phyloP scores from a whole-genome alignment of 1,140 invertebrate species.

The Trachymyrmex septentrionalis region DNA sequence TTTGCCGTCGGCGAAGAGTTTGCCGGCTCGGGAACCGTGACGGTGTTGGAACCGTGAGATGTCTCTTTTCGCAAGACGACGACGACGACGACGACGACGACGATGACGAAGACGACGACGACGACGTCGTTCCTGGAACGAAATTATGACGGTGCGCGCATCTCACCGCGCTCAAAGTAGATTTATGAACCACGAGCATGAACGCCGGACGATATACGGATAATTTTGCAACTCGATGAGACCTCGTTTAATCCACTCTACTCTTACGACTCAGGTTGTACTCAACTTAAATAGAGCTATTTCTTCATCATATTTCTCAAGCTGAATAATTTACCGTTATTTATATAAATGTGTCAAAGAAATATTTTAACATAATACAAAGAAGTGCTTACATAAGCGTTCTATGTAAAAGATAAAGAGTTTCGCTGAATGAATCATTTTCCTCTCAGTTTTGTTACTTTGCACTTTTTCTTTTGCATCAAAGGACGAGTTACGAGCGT shows the following conservation, averaged over 20 bases:
- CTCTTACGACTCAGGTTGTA: neutral
- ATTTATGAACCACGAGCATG: slow-evolving; percentile 70
- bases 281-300: slow-evolving; percentile 14
- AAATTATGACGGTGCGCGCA: slow-evolving; percentile 70
- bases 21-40: slow-evolving; percentile 41
- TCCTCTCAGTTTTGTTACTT: neutral
- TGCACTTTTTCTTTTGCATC: slow-evolving; percentile 1
- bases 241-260: slow-evolving; percentile 60
- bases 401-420: slow-evolving; percentile 29
- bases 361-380: slow-evolving; percentile 50
- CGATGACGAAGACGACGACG: slow-evolving; percentile 47
- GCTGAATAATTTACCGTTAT: slow-evolving; percentile 16
- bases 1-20: slow-evolving; percentile 51
- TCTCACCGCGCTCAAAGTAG: slow-evolving; percentile 66
- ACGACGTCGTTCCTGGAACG: slow-evolving; percentile 67
- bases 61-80: slow-evolving; percentile 42
- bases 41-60: slow-evolving; percentile 48
- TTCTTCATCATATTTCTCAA: neutral
- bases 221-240: slow-evolving; percentile 68
- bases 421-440: slow-evolving; percentile 18
- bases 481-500: slow-evolving; percentile 4
- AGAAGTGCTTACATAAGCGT: slow-evolving; percentile 12
- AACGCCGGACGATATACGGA: slow-evolving; percentile 61
- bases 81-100: slow-evolving; percentile 34
- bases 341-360: slow-evolving; percentile 39